These are phyloP conservation scores for Melolontha melolontha DNA, from an alignment of 2,888 invertebrate species.

Conservation along the genomic window DNA sequence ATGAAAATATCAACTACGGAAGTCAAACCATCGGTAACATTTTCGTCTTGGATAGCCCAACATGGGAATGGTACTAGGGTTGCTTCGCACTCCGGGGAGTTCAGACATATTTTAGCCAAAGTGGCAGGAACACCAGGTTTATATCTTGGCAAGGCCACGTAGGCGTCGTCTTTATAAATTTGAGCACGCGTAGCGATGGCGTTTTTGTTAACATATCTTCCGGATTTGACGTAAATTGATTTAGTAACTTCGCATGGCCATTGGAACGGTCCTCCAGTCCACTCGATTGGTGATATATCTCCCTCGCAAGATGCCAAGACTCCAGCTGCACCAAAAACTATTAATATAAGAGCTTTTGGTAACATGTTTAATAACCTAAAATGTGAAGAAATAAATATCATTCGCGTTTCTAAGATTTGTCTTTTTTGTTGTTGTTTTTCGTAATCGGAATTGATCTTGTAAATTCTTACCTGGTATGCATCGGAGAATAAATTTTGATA, in stretches of 20 bases:
- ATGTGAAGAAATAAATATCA: neutral
- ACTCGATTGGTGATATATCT: constrained; percentile 54
- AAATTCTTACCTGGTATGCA: constrained; percentile 18
- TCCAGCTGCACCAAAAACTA: constrained; percentile 43
- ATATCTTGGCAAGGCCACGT: constrained; percentile 71
- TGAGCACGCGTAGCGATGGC: constrained; percentile 73
- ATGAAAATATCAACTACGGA: constrained; percentile 77
- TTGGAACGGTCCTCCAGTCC: constrained; percentile 60
- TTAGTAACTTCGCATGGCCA: constrained; percentile 69
- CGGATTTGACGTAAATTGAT: constrained; percentile 70
- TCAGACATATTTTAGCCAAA: constrained; percentile 69
- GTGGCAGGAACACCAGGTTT: constrained; percentile 77
- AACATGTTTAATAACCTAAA: constrained; percentile 37
- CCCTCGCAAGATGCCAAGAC: constrained; percentile 50
- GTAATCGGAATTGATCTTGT: neutral
- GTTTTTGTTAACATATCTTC: constrained; percentile 70
- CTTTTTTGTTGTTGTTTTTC: neutral
- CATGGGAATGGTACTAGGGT: constrained; percentile 73
- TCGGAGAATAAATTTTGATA: neutral
- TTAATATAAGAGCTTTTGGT: constrained; percentile 43
- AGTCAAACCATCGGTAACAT: constrained; percentile 74
- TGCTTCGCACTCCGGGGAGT: constrained; percentile 65
- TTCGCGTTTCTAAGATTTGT: neutral
- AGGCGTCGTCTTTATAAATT: constrained; percentile 69
- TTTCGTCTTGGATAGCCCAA: constrained; percentile 74